Evolutionary conservation across 2,888 invertebrate genomes (phyloP).

Genomic region (Criorhina ranunculi): DNA sequence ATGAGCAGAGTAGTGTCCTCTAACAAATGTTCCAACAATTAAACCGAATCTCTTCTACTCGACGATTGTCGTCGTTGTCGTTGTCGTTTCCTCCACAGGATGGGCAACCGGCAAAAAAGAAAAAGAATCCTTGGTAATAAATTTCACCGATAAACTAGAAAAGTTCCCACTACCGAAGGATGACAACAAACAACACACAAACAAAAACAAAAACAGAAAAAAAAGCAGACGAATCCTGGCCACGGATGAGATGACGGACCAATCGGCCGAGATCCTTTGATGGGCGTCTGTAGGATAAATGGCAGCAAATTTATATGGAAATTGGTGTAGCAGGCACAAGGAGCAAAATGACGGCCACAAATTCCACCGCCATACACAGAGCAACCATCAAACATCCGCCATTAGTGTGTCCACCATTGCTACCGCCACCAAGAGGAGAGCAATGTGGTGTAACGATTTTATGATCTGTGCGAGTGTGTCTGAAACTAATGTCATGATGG

Average conservation of each 20-base stretch:
- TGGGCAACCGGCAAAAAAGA: conserved; percentile 5
- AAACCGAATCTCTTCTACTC: conserved; percentile 74
- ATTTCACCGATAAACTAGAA: conserved; percentile 74
- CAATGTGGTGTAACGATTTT: conserved; percentile 72
- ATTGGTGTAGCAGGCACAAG: conserved; percentile 53
- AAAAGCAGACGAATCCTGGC: conserved; percentile 58
- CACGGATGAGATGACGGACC: conserved; percentile 75
- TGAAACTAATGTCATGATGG: conserved; percentile 35
- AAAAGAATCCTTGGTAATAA: conserved; percentile 55
- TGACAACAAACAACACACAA: too few species aligned
- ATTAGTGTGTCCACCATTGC: conserved; percentile 53
- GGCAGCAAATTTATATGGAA: conserved; percentile 72
- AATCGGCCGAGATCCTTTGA: conserved; percentile 76
- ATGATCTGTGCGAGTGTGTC: conserved; percentile 65
- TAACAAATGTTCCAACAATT: conserved; percentile 76
- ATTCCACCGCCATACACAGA: conserved; percentile 66
- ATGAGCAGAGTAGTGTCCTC: conserved; percentile 47
- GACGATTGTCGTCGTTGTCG: conserved; percentile 68
- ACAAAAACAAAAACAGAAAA: conserved; percentile 24
- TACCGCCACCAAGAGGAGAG: conserved; percentile 22
- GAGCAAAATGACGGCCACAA: conserved; percentile 65
- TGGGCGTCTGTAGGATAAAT: conserved; percentile 61
- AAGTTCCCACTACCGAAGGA: conserved; percentile 70
- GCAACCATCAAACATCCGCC: conserved; percentile 59
- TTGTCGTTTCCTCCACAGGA: conserved; percentile 42